Evolutionary conservation across 2,797 vertebrate genomes (phyloP), one percentile per base, ranked within the genome.

Genomic region (Eutrigla gurnardus): DNA sequence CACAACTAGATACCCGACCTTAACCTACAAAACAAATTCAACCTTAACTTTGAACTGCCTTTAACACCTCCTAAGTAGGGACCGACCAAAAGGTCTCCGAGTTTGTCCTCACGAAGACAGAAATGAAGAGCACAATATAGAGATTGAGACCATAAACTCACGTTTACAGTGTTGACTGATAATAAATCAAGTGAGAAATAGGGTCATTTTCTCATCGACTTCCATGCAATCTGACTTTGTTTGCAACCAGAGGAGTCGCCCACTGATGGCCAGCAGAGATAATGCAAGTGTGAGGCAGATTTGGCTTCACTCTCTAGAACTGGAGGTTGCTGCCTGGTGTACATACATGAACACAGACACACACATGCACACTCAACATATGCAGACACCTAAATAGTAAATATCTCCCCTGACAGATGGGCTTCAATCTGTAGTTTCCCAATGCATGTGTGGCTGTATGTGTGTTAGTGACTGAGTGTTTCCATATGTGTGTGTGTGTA

Each of bases 311-410:
- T 25, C 25, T 25, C 25, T 25, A 1, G 2, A 25, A 25, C 25
- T 25, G 25, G 25, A 25, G 25, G 25, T 25, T 25, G 25, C 25
- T 25, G 25, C 25, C 25, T 25, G 25, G 52, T 61, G 3, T 18
- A 53, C 15, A 36, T 12, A 37, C 37, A 53, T 35, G 13, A 14
- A 39, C 49, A 10, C 36, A 40, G 13, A 50, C 13, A 50, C 35
- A 75, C 4, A 42, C 3, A 45, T 36, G 35, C 18, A 78, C 55
- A 35, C 5, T 32, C 6, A 47, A 45, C 7, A 47, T 9, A 53
- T 7, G 7, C 50, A 65, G 3, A n/a, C 58, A 78, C 70, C 40
- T 65, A 78, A 82, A 83, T 82, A 88, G 18, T 62, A 65, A 32
- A 86, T 70, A 59, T 75, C 43, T 47, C 65, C 6, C 15, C 58